These are phyloP conservation scores for Stomatorhinus walkeri DNA, from an alignment of 2,797 vertebrate species.

Conservation along the genomic window DNA sequence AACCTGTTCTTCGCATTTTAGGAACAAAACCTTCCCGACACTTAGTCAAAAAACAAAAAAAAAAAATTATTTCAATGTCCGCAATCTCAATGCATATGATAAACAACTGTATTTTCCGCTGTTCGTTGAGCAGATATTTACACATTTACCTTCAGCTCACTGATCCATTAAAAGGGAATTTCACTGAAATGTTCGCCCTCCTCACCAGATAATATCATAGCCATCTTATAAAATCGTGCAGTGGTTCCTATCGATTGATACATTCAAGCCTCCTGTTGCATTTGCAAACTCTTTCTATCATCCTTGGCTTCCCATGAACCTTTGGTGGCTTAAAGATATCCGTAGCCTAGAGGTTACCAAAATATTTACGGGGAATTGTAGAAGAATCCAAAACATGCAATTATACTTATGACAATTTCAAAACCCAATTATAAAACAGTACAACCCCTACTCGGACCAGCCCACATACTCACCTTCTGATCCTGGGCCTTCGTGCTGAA, in stretches of 20 bases:
- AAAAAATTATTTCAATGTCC: not conserved
- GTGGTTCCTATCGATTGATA: not conserved
- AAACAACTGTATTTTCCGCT: not conserved
- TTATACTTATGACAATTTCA: not conserved
- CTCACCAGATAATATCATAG: not conserved
- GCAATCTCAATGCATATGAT: not conserved
- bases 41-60: not conserved
- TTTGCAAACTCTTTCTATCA: not conserved
- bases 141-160: not conserved
- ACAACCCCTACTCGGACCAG: not conserved
- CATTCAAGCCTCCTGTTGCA: not conserved
- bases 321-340: not conserved
- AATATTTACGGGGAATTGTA: not conserved
- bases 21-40: not conserved
- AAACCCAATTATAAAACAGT: not conserved
- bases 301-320: not conserved
- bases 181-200: not conserved
- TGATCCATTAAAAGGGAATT: not conserved
- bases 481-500: conserved; percentile 64
- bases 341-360: not conserved
- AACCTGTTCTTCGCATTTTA: not conserved
- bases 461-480: conserved; percentile 61
- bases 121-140: not conserved
- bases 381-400: not conserved
- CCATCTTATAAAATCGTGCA: not conserved